These are phyloP conservation scores for Emberiza fucata DNA, from an alignment of 2,113 vertebrate species.

Conservation along the genomic window DNA sequence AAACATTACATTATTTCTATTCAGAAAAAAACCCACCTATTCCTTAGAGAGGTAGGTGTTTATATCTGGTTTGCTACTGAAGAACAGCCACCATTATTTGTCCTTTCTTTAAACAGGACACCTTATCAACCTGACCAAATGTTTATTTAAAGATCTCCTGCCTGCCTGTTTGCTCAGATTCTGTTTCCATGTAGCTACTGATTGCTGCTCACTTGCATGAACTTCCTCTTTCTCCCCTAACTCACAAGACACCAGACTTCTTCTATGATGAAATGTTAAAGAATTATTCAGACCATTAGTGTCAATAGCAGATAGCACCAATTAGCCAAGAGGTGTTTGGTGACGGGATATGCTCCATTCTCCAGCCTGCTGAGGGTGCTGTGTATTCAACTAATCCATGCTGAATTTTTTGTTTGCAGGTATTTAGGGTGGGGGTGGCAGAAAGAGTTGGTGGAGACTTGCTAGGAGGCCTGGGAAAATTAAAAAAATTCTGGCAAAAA, in stretches of 20 bases:
- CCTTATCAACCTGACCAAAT: neutral
- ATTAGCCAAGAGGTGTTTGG: neutral
- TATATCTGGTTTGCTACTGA: neutral
- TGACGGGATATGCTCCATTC: neutral
- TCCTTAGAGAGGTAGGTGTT: neutral
- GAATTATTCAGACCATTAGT: neutral
- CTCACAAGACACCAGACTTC: neutral
- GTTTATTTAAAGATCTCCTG: neutral
- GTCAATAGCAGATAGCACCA: neutral
- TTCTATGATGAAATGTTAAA: neutral
- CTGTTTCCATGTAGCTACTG: neutral
- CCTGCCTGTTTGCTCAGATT: neutral
- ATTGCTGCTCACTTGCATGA: neutral
- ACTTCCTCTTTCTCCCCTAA: neutral
- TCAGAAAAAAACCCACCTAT: neutral
- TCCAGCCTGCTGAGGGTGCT: constrained; percentile 23
- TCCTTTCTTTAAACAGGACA: neutral
- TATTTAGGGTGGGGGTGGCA: neutral
- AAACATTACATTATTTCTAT: neutral
- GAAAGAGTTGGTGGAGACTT: neutral
- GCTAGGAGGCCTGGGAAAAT: neutral
- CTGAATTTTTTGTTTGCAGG: neutral
- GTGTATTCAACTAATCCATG: neutral
- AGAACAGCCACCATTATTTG: neutral
- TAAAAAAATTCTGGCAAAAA: neutral